phyloP scores from a whole-genome alignment of 2,113 vertebrate genomes.

The Onychostruthus taczanowskii region DNA sequence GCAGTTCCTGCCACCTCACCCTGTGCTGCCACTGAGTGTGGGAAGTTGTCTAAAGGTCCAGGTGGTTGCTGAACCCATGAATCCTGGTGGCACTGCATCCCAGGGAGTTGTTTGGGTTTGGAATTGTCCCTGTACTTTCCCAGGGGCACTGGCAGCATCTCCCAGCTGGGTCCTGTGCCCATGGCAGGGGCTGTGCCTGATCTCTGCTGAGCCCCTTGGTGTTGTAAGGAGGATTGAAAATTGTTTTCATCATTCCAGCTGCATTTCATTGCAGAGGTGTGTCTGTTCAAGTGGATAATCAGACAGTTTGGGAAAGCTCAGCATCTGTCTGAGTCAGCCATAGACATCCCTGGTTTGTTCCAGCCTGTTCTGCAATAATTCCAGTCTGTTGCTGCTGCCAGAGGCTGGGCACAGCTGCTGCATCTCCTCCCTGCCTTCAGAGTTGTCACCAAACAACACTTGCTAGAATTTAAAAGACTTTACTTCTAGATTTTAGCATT shows the following conservation, averaged over 20 bases:
- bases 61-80: not conserved
- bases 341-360: not conserved
- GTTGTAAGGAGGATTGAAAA: not conserved
- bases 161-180: not conserved
- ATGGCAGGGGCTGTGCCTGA: not conserved
- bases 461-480: not conserved
- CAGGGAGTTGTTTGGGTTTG: not conserved
- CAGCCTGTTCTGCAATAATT: not conserved
- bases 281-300: not conserved
- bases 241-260: not conserved
- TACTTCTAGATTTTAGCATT: not conserved
- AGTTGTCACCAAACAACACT: not conserved
- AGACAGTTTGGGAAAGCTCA: not conserved
- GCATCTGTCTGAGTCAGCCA: not conserved
- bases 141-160: not conserved
- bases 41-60: not conserved
- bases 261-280: not conserved
- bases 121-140: not conserved
- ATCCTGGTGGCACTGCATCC: not conserved
- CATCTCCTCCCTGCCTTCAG: not conserved
- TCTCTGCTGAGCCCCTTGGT: not conserved
- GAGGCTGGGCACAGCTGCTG: not conserved
- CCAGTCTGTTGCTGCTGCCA: not conserved
- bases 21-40: not conserved
- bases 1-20: not conserved